Base-by-base conservation (phyloP, 23 tunicate species). In the Trididemnum nubilum region DNA sequence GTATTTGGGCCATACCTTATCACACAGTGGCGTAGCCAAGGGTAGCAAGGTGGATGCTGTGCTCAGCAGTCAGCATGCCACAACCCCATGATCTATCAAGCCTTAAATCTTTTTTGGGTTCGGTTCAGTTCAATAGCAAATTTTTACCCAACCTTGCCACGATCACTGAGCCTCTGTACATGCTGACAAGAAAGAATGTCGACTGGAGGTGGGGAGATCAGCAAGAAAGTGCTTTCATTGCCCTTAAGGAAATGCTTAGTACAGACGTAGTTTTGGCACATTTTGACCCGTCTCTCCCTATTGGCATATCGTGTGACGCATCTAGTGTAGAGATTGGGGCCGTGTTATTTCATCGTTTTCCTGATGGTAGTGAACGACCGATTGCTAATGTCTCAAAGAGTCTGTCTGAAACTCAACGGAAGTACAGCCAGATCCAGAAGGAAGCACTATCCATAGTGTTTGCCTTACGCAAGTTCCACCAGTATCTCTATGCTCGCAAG, bases 41-140 rank as follows among this genome's bases (percentile, higher is more conserved):
- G 76, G 33, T 24, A 23, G n/a, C 34, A 65, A 81, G 65, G 85
- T 81, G 2, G 59, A 81, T 81, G 85, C 65, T 39, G 85, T 81
- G 28, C 28, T 81, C 27, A 36, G n/a, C n/a, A n/a, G n/a, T n/a
- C n/a, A n/a, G 39, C 34, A 81, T 81, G 85, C 76, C 85, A 36
- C 75, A 19, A 52, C 81, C 81, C 3, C 2, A 52, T 18, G 26
- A 77, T n/a, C 37, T 77, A 28, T 30, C 81, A 24, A 65, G 50
- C 12, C 85, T 81, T 25, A 34, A 36, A 36, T 81, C 85, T 7
- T 81, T 81, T 81, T 39, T 65, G 36, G 85, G 85, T 36, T 65
- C 85, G 12, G 32, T 81, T 23, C 76, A 81, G 76, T 81, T 81
- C 36, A 65, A 81, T 27, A 40, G 85, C 35, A 81, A 77, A 32